Percentiles rank a stretch among this genome's conserved stretches.
These are phyloP conservation scores for Anhinga anhinga DNA, from an alignment of 2,113 vertebrate species.

Conservation along the genomic window DNA sequence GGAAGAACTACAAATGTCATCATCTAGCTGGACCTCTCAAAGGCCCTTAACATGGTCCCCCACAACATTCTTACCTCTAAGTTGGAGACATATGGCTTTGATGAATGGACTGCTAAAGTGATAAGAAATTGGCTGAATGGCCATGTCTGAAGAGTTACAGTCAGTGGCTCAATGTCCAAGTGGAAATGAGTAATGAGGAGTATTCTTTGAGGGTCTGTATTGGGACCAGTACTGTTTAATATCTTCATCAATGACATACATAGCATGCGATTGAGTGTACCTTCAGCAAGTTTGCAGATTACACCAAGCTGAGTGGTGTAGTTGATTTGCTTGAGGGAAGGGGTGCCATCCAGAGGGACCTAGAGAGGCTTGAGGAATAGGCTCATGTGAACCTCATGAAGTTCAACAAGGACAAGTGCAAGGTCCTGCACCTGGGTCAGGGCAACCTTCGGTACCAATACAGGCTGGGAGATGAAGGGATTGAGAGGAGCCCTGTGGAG, in stretches of 20 bases:
- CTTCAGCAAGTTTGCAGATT: not conserved
- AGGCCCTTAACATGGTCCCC: not conserved
- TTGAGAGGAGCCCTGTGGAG: not conserved
- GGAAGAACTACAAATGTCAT: not conserved
- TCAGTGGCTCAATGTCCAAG: no score
- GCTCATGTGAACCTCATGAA: no score
- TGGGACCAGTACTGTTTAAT: not conserved
- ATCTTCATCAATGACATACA: not conserved
- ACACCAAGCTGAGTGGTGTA: not conserved
- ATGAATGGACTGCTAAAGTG: no score
- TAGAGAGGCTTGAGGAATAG: no score
- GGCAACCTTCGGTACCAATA: no score
- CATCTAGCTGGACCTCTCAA: not conserved
- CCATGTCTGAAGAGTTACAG: no score
- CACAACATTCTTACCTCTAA: not conserved
- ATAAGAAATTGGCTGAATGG: no score
- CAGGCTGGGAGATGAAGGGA: no score
- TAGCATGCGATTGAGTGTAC: not conserved
- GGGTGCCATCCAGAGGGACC: not conserved
- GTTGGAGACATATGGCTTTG: not conserved
- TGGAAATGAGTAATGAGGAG: no score
- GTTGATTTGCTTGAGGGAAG: not conserved
- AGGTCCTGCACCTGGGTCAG: no score
- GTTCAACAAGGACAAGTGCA: no score
- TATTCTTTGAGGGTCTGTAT: not conserved